Percentiles rank a stretch among this genome's conserved stretches.
phyloP scores from a whole-genome alignment of 2,113 vertebrate species.

The Neotoma lepida region DNA sequence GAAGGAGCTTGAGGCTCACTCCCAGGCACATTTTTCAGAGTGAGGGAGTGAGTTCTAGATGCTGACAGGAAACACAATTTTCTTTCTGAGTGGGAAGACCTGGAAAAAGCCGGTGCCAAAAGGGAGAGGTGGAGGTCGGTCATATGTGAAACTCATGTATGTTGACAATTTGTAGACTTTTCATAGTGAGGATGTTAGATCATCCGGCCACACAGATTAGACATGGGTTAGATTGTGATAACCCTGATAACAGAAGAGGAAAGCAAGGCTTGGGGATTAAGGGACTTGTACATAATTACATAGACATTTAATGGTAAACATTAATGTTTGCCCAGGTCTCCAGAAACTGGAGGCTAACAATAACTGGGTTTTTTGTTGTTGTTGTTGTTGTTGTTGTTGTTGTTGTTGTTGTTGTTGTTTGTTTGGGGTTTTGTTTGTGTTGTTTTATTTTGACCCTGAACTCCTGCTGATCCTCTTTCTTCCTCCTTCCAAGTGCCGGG shows the following conservation, averaged over 20 bases:
- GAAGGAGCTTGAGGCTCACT: constrained; percentile 38
- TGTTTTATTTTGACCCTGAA: neutral
- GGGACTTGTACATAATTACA: neutral
- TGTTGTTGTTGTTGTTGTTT: neutral
- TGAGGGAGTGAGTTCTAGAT: neutral
- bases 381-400: neutral
- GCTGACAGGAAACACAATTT: neutral
- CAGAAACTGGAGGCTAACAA: neutral
- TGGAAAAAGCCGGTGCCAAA: neutral
- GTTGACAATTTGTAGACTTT: neutral
- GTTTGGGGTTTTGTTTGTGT: neutral
- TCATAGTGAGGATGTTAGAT: neutral
- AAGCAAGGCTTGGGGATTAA: neutral
- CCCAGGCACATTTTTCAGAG: neutral
- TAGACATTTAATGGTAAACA: constrained; percentile 1
- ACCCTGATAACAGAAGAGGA: neutral
- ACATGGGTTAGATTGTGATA: neutral
- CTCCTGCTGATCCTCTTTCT: neutral
- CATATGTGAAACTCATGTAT: neutral
- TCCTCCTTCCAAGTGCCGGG: neutral
- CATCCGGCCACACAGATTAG: neutral
- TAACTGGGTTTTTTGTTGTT: neutral
- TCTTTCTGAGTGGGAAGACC: neutral
- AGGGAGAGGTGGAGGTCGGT: neutral
- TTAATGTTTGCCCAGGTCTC: constrained; percentile 28